Evolutionary conservation across 30 jellyfish, hydroid and myxozoan genomes (phyloP), one percentile per base, ranked within the genome.

Genomic region (Pelagia noctiluca): DNA sequence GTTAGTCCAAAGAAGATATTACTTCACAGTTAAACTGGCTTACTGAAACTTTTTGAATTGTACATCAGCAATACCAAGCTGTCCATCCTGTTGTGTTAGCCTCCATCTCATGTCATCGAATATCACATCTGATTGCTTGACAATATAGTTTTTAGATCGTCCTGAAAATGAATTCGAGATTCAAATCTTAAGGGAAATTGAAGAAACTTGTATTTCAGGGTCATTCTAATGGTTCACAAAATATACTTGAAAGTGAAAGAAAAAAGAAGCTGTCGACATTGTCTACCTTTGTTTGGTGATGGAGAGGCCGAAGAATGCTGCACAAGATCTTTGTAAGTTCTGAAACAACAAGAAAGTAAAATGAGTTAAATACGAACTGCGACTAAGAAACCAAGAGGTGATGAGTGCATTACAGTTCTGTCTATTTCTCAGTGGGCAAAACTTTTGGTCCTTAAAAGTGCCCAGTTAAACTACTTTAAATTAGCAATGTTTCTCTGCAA

Each of bases 91-190:
- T 49, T 93, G 96, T 16, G 97, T 83, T 18, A 93, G 87, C 70
- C 92, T 60, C 99, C 99, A 93, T 75, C 93, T 87, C 95, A 93
- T 71, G 69, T 93, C 99, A 70, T 93, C 99, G 52, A 93, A 93
- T 30, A 79, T 54, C 1, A 93, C 89, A 62, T 88, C 96, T 30
- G 93, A 89, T 46, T 88, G 92, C 66, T 87, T 93, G 70, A 76
- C 71, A 33, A 87, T 60, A 71, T 77, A 76, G 23, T 68, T 71
- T 18, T 87, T 76, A 54, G 18, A 42, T 38, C 82, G 86, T 23
- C 83, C 96, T 87, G 29, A 3, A 32, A 1, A 18, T 18, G 2
- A 11, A 35, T 19, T n/a, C 19, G 8, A 11, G 19, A 10, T 47
- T 11, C 61, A 47, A 47, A 47, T 11, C 61, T n/a, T n/a, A 47